phyloP scores from a whole-genome alignment of 2,113 vertebrate species.

The Periophthalmus modestus region DNA sequence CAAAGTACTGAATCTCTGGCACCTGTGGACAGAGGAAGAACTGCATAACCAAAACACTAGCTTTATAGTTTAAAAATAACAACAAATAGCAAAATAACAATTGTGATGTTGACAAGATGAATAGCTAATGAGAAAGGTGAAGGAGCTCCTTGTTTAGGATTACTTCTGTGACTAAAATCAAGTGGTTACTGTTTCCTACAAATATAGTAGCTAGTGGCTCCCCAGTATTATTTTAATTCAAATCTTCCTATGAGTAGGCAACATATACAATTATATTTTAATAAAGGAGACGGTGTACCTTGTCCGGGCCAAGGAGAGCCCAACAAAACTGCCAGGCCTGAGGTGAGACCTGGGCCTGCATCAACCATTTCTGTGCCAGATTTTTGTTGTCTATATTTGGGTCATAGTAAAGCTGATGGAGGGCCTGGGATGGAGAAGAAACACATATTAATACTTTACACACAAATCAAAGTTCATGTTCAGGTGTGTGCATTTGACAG shows the following conservation, averaged over 20 bases:
- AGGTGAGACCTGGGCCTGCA: constrained; percentile 98
- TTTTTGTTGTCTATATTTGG: constrained; percentile 99
- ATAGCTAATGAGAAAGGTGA: too few relatives aligned
- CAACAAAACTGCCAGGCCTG: constrained; percentile 99
- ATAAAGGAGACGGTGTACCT: constrained; percentile 65
- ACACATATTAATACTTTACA: neutral
- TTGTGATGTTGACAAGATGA: too few relatives aligned
- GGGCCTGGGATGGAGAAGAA: constrained; percentile 78
- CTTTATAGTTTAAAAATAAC: too few relatives aligned
- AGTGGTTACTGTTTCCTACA: too few relatives aligned
- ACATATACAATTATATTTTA: neutral
- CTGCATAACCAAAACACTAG: neutral
- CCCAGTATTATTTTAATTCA: neutral
- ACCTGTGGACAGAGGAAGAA: constrained; percentile 70
- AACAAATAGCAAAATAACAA: too few relatives aligned
- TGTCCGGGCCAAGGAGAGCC: constrained; percentile 91
- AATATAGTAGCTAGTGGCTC: too few relatives aligned
- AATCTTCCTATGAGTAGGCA: neutral
- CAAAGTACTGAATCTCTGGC: constrained; percentile 99
- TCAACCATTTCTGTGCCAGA: constrained; percentile 99
- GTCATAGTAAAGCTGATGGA: constrained; percentile 98
- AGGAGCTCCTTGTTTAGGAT: too few relatives aligned
- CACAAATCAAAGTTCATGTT: neutral
- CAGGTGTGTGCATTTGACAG: neutral
- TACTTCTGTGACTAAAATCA: neutral